A percentile compares a stretch with the other conserved stretches of the same genome.
These are phyloP conservation scores for Colinus virginianus DNA, from an alignment of 2,113 vertebrate species.

Conservation along the genomic window DNA sequence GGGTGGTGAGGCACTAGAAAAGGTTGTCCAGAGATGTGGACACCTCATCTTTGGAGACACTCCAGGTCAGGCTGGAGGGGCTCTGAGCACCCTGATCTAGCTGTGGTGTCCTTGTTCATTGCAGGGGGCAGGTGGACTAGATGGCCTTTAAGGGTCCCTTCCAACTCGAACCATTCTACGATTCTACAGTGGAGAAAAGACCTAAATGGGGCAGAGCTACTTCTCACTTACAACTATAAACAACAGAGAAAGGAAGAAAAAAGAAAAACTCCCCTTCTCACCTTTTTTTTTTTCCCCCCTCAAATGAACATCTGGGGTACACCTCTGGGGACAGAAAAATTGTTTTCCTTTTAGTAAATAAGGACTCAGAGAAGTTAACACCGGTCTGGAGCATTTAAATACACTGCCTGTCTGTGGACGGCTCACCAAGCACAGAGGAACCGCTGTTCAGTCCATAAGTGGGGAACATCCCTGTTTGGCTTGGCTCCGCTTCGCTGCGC, in stretches of 20 bases:
- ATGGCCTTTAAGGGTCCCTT: no score
- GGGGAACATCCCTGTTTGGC: conserved; percentile 22
- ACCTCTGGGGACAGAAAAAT: neutral
- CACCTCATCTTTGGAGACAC: no score
- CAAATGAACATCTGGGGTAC: neutral
- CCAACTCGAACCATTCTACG: no score
- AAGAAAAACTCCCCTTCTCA: neutral
- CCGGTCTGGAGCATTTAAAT: neutral
- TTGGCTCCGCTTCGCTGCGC: neutral
- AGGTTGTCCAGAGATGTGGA: no score
- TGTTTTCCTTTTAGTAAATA: no score
- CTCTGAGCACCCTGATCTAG: no score
- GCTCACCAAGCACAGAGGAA: neutral
- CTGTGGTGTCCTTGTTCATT: no score
- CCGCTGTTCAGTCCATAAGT: neutral
- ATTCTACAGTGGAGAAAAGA: neutral
- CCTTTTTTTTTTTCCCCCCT: neutral
- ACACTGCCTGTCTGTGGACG: neutral
- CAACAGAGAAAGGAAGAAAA: neutral
- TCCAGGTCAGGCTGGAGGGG: no score
- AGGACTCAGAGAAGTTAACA: neutral
- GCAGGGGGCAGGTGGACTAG: no score
- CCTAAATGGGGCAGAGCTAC: neutral
- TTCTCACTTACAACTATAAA: neutral
- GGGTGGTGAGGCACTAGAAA: no score